phyloP scores from a whole-genome alignment of 2,888 invertebrate genomes.

The Eupithecia exiguata region DNA sequence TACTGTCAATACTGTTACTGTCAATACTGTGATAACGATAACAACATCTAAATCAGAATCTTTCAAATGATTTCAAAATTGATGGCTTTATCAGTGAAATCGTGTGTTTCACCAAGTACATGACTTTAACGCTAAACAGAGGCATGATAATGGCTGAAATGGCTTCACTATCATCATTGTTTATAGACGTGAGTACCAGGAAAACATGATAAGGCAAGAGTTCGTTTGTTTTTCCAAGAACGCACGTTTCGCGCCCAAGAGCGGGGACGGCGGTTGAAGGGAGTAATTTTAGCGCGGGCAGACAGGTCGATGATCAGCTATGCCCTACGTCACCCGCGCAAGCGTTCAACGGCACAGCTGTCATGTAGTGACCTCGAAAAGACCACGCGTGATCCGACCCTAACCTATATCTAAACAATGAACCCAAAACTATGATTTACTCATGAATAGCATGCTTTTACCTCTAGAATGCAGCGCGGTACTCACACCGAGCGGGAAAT shows the following conservation, averaged over 20 bases:
- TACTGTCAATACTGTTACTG: background rate
- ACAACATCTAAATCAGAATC: background rate
- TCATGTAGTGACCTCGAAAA: constrained; percentile 79
- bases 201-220: constrained; percentile 45
- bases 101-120: constrained; percentile 32
- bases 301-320: constrained; percentile 72
- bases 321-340: constrained; percentile 74
- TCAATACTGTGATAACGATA: background rate
- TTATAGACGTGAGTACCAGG: constrained; percentile 39
- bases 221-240: constrained; percentile 48
- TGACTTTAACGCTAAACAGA: constrained; percentile 22
- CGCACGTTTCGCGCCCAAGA: constrained; percentile 41
- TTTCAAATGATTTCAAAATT: constrained; percentile 22
- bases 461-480: constrained; percentile 59
- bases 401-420: constrained; percentile 51
- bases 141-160: constrained; percentile 31
- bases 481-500: constrained; percentile 71
- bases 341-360: constrained; percentile 71
- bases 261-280: constrained; percentile 53
- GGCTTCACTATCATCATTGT: constrained; percentile 30
- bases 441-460: constrained; percentile 52
- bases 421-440: constrained; percentile 61
- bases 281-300: constrained; percentile 69
- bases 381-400: constrained; percentile 69
- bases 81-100: constrained; percentile 27